These are phyloP conservation scores for Perca fluviatilis DNA, from an alignment of 2,113 vertebrate species.

Conservation along the genomic window DNA sequence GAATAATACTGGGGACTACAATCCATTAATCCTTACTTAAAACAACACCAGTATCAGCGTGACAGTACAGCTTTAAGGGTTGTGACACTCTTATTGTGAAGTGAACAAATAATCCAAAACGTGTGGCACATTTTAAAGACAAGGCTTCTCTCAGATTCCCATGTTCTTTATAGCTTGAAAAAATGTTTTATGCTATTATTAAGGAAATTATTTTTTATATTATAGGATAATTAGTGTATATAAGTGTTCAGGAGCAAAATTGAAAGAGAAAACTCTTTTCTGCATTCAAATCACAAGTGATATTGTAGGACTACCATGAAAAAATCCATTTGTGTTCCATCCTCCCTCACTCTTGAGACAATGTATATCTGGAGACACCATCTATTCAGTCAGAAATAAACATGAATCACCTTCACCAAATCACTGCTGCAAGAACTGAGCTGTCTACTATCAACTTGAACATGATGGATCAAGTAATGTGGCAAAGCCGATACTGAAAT, in stretches of 20 bases:
- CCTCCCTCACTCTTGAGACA: neutral
- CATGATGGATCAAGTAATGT: slow-evolving; percentile 3
- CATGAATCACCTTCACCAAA: slow-evolving; percentile 2
- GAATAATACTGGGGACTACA: neutral
- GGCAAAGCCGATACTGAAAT: neutral
- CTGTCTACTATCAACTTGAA: slow-evolving; percentile 6
- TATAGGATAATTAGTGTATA: neutral
- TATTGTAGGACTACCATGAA: neutral
- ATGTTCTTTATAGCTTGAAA: neutral
- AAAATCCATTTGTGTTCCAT: neutral
- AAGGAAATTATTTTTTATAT: neutral
- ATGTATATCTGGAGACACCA: neutral
- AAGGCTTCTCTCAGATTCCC: neutral
- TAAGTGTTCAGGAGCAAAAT: neutral
- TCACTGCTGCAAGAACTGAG: neutral
- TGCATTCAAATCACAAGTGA: neutral
- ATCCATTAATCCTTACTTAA: neutral
- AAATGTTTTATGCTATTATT: no score
- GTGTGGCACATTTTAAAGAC: neutral
- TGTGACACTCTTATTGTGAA: no score
- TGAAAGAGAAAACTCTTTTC: neutral
- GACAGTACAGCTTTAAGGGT: neutral
- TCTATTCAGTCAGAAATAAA: neutral
- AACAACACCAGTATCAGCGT: neutral
- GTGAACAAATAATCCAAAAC: neutral